Percentiles rank a stretch among this genome's conserved stretches.
Conservation (phyloP, 1,140 invertebrate species). For the Drosophila tropicalis region DNA sequence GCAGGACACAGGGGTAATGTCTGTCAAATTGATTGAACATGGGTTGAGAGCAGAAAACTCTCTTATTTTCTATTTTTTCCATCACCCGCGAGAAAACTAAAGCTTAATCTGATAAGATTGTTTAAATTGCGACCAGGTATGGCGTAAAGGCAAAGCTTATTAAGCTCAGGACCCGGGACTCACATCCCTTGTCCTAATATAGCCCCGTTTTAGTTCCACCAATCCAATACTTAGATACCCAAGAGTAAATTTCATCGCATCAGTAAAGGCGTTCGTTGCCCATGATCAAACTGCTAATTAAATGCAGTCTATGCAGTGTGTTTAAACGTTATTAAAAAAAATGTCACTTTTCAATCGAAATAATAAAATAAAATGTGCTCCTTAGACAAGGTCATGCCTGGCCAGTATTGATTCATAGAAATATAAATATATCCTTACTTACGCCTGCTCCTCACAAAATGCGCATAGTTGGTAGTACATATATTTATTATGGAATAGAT, state of each 20-base stretch:
- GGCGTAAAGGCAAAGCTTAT: not conserved
- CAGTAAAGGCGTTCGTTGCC: not conserved
- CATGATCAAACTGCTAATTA: not conserved
- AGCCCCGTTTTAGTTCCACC: too few species aligned
- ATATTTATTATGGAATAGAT: not conserved
- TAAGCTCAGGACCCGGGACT: slow-evolving; percentile 1
- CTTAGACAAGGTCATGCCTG: not conserved
- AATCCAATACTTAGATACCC: too few species aligned
- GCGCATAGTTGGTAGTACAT: too few species aligned
- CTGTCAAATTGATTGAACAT: slow-evolving; percentile 63
- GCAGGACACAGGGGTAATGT: slow-evolving; percentile 8
- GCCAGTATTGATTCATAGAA: not conserved
- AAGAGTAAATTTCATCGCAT: too few species aligned
- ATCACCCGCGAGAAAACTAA: slow-evolving; percentile 1
- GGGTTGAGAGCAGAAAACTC: slow-evolving; percentile 23
- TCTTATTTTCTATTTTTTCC: not conserved
- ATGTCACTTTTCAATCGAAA: not conserved
- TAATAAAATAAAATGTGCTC: not conserved
- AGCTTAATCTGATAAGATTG: not conserved
- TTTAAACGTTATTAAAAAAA: slow-evolving; percentile 24
- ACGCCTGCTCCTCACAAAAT: slow-evolving; percentile 23
- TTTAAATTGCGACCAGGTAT: slow-evolving; percentile 1
- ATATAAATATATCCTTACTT: too few species aligned
- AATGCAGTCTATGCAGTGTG: not conserved
- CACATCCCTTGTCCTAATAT: not conserved